These are phyloP conservation scores for Dicaeum eximium DNA, from an alignment of 2,113 vertebrate species.

Conservation along the genomic window DNA sequence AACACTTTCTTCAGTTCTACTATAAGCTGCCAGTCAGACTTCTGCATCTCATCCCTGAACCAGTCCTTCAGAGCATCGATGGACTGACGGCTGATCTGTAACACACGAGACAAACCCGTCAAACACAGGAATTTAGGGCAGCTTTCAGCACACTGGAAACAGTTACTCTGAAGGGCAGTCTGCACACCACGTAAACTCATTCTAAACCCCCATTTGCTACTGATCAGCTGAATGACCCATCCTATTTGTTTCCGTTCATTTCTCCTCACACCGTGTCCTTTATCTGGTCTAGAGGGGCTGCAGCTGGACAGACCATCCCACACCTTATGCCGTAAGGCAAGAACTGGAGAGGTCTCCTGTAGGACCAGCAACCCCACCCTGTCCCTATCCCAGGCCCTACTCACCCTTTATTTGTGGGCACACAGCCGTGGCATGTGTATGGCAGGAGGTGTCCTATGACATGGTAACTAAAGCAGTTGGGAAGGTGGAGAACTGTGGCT, in stretches of 20 bases:
- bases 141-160: fast-evolving
- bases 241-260: neutral
- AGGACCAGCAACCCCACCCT: neutral
- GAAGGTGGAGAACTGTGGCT: neutral
- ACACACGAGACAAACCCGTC: neutral
- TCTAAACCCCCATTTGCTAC: neutral
- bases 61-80: constrained; percentile 98
- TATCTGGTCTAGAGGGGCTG: neutral
- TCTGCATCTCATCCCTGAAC: constrained; percentile 99
- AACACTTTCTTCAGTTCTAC: constrained; percentile 99
- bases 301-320: neutral
- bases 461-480: fast-evolving
- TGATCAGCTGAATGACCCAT: fast-evolving
- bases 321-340: fast-evolving
- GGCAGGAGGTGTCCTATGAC: too few species aligned
- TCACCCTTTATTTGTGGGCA: fast-evolving
- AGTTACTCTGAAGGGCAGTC: fast-evolving
- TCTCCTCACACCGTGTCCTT: neutral
- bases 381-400: neutral
- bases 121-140: fast-evolving
- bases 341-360: fast-evolving
- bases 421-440: fast-evolving
- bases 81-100: constrained; percentile 93
- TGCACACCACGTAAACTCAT: neutral
- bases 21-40: constrained; percentile 97